These are phyloP conservation scores for Syngnathus acus DNA, from an alignment of 2,797 vertebrate species.

Conservation along the genomic window DNA sequence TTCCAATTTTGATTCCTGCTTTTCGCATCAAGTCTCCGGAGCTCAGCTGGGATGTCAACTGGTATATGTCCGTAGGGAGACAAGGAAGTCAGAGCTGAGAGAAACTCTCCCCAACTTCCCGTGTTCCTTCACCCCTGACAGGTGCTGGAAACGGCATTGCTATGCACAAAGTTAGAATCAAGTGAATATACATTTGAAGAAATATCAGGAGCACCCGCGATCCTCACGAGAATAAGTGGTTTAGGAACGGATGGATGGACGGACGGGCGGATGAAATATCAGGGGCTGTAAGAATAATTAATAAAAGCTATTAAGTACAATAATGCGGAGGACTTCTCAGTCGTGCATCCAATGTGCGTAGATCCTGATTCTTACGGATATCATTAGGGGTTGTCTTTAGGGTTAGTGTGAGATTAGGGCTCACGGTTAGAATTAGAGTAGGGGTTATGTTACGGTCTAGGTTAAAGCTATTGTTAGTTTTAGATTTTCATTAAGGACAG, in stretches of 20 bases:
- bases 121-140: not conserved
- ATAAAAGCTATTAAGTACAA: not conserved
- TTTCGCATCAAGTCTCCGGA: not conserved
- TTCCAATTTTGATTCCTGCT: not conserved
- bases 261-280: not conserved
- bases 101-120: not conserved
- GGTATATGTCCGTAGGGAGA: not conserved
- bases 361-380: not conserved
- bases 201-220: too few species aligned
- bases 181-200: not conserved
- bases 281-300: not conserved
- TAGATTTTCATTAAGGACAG: not conserved
- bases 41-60: not conserved
- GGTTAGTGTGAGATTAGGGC: not conserved
- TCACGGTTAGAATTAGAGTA: not conserved
- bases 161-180: not conserved
- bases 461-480: not conserved
- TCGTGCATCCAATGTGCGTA: not conserved
- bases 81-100: not conserved
- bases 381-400: not conserved
- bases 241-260: too few species aligned
- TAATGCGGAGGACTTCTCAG: not conserved
- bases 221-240: too few species aligned
- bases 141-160: not conserved
- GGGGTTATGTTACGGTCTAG: not conserved